Conservation (phyloP, 2,113 vertebrate species). For the Dasypus novemcinctus region DNA sequence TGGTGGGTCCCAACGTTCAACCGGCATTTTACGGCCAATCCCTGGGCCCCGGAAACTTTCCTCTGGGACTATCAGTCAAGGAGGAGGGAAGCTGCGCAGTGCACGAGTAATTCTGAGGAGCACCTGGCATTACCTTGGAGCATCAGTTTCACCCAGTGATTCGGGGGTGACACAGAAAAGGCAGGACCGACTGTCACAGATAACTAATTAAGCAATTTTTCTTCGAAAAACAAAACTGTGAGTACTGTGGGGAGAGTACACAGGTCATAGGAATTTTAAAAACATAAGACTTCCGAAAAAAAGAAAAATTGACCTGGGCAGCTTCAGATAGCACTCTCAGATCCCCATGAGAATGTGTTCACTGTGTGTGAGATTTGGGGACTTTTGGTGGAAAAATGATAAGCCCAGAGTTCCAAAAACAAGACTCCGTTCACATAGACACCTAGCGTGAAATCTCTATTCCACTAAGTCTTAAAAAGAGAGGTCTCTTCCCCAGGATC, state of each 20-base stretch:
- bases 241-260: background rate
- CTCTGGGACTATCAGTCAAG: background rate
- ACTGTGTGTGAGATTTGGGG: background rate
- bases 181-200: background rate
- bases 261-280: background rate
- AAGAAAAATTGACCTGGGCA: background rate
- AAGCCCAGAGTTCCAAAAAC: background rate
- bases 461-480: background rate
- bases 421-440: conserved; percentile 11
- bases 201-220: background rate
- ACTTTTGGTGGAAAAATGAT: background rate
- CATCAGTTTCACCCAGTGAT: background rate
- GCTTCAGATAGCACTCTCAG: background rate
- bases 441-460: conserved; percentile 15
- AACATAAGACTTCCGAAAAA: background rate
- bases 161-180: background rate
- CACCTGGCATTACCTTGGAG: background rate
- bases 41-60: background rate
- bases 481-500: background rate
- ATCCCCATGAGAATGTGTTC: background rate
- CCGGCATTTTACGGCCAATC: background rate
- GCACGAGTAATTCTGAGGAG: background rate
- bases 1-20: background rate
- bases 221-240: background rate
- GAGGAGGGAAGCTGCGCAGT: background rate